Conservation (phyloP, 2,113 vertebrate species). For the Trinectes maculatus region DNA sequence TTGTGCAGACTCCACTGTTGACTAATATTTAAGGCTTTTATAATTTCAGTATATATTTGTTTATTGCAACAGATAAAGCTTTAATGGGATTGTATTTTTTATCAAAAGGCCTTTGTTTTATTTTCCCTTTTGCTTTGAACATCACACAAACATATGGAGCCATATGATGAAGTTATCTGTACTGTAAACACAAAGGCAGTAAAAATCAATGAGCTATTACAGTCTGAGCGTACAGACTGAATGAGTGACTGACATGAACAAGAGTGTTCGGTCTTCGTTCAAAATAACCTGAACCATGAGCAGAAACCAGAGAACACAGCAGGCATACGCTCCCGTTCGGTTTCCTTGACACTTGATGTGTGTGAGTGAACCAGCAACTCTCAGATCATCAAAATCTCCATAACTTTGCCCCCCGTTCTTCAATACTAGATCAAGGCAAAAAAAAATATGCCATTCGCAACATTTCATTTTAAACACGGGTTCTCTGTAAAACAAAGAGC, state of each 20-base stretch:
- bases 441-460: neutral
- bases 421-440: conserved; percentile 18
- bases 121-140: neutral
- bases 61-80: neutral
- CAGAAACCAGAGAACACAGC: conserved; percentile 3
- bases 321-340: neutral
- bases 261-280: conserved; percentile 1
- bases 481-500: too few species aligned
- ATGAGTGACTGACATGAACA: neutral
- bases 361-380: conserved; percentile 22
- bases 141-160: neutral
- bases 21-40: neutral
- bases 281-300: conserved; percentile 3
- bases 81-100: neutral
- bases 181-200: neutral
- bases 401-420: conserved; percentile 17
- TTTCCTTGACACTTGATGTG: conserved; percentile 12
- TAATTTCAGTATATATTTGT: neutral
- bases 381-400: conserved; percentile 35
- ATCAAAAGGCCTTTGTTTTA: neutral
- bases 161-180: neutral
- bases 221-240: neutral
- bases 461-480: conserved; percentile 2
- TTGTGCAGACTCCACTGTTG: too few species aligned
- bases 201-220: neutral